Evolutionary conservation across 2,888 invertebrate genomes (phyloP), one percentile per base, ranked within the genome.

Genomic region (Schrankia costaestrigalis): DNA sequence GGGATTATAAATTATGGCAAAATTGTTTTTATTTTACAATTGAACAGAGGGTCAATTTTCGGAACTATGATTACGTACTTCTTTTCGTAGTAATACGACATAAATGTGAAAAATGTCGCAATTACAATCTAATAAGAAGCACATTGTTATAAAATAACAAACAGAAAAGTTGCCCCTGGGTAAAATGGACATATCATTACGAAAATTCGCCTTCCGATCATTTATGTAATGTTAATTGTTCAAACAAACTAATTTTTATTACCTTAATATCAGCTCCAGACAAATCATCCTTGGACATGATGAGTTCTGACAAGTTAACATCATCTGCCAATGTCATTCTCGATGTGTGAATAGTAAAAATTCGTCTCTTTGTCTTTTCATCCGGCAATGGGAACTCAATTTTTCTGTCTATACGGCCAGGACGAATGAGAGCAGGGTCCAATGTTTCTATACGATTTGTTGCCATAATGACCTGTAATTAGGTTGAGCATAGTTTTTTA

Each of bases 301-400:
- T 98, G 31, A 99, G 92, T 78, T 99, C 99, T 41, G 95, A 97
- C 7, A 99, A 90, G 72, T 98, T 97, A 5, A 99, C 99, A 85
- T 99, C 98, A 44, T 94, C 95, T 6, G 98, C 94, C 38, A 99
- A 87, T 0, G 99, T 99, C 99, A 99, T 99, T 50, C 97, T 91
- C n/a, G 96, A 96, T 1, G 99, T 99, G 81, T 99, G 99, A 63
- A 99, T 99, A 49, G 94, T 96, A 76, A 99, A 98, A 69, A 99
- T 99, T 51, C 99, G 91, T 35, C 96, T 91, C 75, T 98, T 98
- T 0, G 99, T 99, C 78, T 99, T 99, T 76, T 99, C 99, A 86
- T 99, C 99, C 0, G 99, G 99, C 31, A 99, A 89, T 0, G 99
- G 99, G 76, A 99, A 99, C 82, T 99, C 99, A 46, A 99, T 99